Base-by-base conservation (phyloP, 92 coral and sea anemone species). In the Hydrozoanthus gracilis region DNA sequence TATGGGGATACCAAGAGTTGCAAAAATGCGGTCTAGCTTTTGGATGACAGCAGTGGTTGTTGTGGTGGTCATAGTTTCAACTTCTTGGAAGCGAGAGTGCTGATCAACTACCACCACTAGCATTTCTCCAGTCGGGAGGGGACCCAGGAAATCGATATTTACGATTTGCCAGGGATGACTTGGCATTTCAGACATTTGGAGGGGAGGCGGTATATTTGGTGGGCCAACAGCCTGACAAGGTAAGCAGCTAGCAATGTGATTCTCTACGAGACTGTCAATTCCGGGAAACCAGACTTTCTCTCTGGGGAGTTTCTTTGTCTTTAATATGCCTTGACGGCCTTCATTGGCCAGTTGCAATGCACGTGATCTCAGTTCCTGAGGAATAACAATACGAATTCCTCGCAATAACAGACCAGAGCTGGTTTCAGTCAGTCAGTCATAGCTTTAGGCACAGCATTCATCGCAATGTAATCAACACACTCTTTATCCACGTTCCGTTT, bases 211-310 rank as follows among this genome's bases (percentile, higher is more conserved):
- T 6, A 46, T 66, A 54, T 82, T 82, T 5, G 76, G 86, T 7
- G 15, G 73, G 15, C 39, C 52, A 66, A 87, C 84, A 51, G 76
- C 86, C 78, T 88, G 91, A 60, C 91, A 88, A 46, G 88, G 85
- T n/a, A 90, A 86, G 58, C 89, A 91, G 73, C 68, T 55, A 10
- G 70, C 39, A 20, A 91, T 74, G 87, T 83, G 73, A 44, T 70
- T 20, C 52, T 92, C 94, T 12, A 87, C 90, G 44, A 72, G 72
- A 79, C 68, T 11, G 56, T 82, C 89, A 44, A 91, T 91, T 16
- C 90, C 64, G 17, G 94, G 94, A 66, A 87, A 86, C 95, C 95
- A 90, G 66, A 91, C 80, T 54, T 87, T 88, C 15, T 84, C 84
- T 11, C 92, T 51, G 47, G 89, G 88, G 44, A 88, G 73, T 49